Percentiles rank a stretch among this genome's conserved stretches.
phyloP scores from a whole-genome alignment of 2,113 vertebrate genomes.

The Cheirogaleus medius region DNA sequence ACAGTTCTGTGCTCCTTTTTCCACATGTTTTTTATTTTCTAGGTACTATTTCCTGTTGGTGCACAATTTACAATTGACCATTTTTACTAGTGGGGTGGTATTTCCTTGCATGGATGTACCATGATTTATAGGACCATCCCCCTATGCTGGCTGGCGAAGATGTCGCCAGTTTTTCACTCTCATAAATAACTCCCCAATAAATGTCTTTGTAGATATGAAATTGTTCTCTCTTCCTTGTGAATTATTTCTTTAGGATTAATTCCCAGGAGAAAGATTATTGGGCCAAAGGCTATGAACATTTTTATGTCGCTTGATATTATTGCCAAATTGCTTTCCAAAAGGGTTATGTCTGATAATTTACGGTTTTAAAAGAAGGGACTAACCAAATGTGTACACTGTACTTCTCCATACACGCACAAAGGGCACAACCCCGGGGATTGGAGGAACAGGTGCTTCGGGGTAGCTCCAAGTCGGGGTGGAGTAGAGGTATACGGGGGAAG shows the following conservation, averaged over 20 bases:
- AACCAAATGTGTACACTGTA: background rate
- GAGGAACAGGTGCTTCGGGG: background rate
- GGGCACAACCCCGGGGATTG: background rate
- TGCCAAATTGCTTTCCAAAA: slow-evolving; percentile 71
- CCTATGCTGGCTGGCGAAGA: background rate
- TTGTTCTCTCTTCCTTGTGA: slow-evolving; percentile 42
- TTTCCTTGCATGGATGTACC: background rate
- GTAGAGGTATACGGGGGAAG: too few species aligned
- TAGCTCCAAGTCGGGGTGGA: background rate
- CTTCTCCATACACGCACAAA: background rate
- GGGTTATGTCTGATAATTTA: slow-evolving; percentile 55
- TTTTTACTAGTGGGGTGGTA: background rate
- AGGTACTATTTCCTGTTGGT: background rate
- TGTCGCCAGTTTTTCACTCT: background rate
- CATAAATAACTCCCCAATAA: slow-evolving; percentile 61
- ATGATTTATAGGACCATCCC: background rate
- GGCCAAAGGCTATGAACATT: slow-evolving; percentile 64
- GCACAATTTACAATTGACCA: background rate
- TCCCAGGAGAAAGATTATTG: slow-evolving; percentile 68
- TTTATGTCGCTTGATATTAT: slow-evolving; percentile 65
- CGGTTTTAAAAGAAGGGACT: background rate
- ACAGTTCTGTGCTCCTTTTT: background rate
- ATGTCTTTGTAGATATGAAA: slow-evolving; percentile 59
- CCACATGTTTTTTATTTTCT: background rate
- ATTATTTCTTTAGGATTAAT: slow-evolving; percentile 69